Conservation (phyloP, 2,888 invertebrate genomes). For the Sesia bembeciformis region DNA sequence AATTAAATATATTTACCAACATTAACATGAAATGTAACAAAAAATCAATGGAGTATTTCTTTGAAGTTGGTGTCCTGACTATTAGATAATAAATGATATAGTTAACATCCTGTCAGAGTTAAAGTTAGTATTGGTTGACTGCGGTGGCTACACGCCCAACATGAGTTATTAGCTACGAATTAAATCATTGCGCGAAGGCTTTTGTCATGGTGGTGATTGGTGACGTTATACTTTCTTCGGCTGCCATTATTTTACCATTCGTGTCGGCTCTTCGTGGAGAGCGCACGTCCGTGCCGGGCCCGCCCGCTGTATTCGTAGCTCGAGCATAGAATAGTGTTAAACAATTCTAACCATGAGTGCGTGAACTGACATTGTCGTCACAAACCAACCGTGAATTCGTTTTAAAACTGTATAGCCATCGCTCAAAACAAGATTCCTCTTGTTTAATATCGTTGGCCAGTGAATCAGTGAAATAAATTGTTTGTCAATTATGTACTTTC, state of each 20-base stretch:
- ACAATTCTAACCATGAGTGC: slow-evolving; percentile 2
- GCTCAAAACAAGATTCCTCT: neutral
- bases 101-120: no score
- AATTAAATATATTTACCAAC: neutral
- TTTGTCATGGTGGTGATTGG: slow-evolving; percentile 27
- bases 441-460: neutral
- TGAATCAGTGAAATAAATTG: neutral
- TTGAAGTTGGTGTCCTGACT: no score
- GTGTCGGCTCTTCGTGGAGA: slow-evolving; percentile 40
- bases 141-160: slow-evolving; percentile 12
- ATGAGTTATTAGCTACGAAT: slow-evolving; percentile 49
- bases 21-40: no score
- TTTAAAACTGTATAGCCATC: slow-evolving; percentile 15
- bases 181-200: slow-evolving; percentile 49
- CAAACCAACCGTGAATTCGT: slow-evolving; percentile 48
- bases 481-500: neutral
- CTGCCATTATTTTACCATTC: slow-evolving; percentile 56
- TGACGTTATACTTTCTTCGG: slow-evolving; percentile 44
- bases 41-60: no score
- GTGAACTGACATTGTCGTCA: slow-evolving; percentile 24
- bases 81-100: no score
- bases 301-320: neutral
- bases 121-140: no score
- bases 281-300: slow-evolving; percentile 38
- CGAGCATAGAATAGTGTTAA: neutral